These are phyloP conservation scores for Neodontobutis hainanensis DNA, from an alignment of 2,113 vertebrate species.

Conservation along the genomic window DNA sequence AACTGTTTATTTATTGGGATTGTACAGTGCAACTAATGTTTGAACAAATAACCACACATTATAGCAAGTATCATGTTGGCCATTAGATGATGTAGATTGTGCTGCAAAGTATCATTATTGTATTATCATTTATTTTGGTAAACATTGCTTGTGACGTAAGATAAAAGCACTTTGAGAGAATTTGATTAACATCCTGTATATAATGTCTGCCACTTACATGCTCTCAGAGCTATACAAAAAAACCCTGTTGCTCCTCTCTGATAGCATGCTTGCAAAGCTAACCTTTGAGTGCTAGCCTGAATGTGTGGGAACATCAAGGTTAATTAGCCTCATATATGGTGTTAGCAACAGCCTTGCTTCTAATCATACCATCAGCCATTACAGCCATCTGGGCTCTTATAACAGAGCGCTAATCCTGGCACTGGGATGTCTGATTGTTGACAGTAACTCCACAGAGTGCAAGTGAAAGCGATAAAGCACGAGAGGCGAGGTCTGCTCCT, in stretches of 20 bases:
- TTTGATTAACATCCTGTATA: background rate
- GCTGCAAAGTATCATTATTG: background rate
- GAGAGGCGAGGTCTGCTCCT: conserved; percentile 32
- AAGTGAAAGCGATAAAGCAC: conserved; percentile 39
- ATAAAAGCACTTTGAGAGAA: background rate
- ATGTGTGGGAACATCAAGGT: conserved; percentile 52
- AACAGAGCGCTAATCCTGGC: conserved; percentile 60
- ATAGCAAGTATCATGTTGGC: too few species aligned
- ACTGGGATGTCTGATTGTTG: conserved; percentile 51
- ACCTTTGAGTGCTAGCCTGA: conserved; percentile 29
- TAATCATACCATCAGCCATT: conserved; percentile 63
- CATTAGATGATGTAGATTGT: background rate
- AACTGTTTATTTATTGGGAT: too few species aligned
- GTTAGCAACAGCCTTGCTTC: conserved; percentile 35
- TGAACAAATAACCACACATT: too few species aligned
- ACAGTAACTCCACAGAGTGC: conserved; percentile 55
- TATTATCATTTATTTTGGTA: background rate
- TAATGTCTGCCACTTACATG: background rate
- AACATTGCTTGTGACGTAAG: background rate
- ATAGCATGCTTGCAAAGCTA: background rate
- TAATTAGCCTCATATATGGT: conserved; percentile 53
- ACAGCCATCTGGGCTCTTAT: conserved; percentile 46
- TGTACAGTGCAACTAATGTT: too few species aligned
- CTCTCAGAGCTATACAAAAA: background rate
- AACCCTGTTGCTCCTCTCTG: background rate